Base-by-base conservation (phyloP, 2,888 invertebrate genomes). In the Carcina quercana region DNA sequence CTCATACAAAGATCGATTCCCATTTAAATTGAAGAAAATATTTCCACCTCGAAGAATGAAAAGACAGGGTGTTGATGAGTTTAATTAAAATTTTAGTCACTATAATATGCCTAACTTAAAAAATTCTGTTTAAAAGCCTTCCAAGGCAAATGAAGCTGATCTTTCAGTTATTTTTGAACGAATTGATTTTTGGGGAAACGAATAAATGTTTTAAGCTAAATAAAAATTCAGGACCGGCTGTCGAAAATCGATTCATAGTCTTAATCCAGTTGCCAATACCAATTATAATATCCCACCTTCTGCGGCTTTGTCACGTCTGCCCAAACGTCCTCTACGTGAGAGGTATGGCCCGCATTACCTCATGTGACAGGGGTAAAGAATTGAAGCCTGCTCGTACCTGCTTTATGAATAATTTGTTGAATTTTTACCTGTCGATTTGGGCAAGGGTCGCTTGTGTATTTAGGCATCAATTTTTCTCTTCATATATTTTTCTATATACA, bases 311-410 rank as follows among this genome's bases (percentile, higher is more conserved):
- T 37, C 37, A 37, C 37, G 37, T 37, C 3, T 25, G n/a, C 29
- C 22, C 30, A 30, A 30, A 22, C 10, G 31, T 21, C 13, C n/a
- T 17, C 29, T 22, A 37, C 37, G 37, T 37, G 37, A 21, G 12
- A 10, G 15, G 32, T 26, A 37, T 37, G 24, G 13, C 7, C 20
- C 28, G 22, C 19, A 27, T 36, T 32, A 36, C 25, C 26, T 28
- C 31, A 52, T 46, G 8, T 5, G 19, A 17, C 28, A 19, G 17
- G 15, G 25, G 25, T n/a, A 8, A 15, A 15, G 25, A 11, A 27
- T 14, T 14, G 15, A 15, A 27, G 15, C 25, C 15, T 21, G 21
- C 32, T 12, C 21, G 26, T 32, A 27, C n/a, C n/a, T 32, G 15
- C 21, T 14, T 32, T 21, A 26, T 32, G 15, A 32, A 21, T 26